Base-by-base conservation (phyloP, 2,888 invertebrate species). In the Acrobeloides nanus region DNA sequence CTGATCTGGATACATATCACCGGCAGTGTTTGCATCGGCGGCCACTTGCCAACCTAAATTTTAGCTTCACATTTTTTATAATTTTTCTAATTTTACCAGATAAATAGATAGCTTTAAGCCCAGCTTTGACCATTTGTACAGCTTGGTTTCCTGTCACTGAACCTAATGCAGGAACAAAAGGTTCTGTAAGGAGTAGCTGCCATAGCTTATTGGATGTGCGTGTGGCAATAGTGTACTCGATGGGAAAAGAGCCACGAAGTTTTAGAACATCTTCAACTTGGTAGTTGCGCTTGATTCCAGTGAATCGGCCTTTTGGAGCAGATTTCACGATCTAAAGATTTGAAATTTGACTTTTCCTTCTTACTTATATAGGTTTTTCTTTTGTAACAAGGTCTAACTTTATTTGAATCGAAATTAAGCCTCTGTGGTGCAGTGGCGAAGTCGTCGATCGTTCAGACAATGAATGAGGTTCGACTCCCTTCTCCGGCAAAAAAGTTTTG, bases 91-190 rank as follows among this genome's bases (percentile, higher is more conserved):
- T 20, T 41, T 8, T 29, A 69, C 69, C 72, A 3, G 75, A 75
- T n/a, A 75, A 59, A 52, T 75, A 75, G 48, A 75, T 74, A 10
- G 75, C 74, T 40, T 74, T 64, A 7, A 75, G 61, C 7, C 75
- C 75, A 27, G 75, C 75, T 27, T 71, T 60, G 27, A 74, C 75
- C 68, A 73, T 73, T 49, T 75, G 75, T 42, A 75, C 74, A 10
- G 74, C 74, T 44, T 74, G 75, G 46, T 75, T 75, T 50, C 74
- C 75, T 15, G 75, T 74, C 27, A 73, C 63, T 8, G 75, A 74
- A 25, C 75, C 75, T 12, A 75, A 60, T 5, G 74, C 67, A 21
- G 73, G 61, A n/a, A 75, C 69, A 48, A 61, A 75, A 4, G 74
- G 70, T 39, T 69, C 68, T 23, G 68, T 70, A 45, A 73, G 64